A percentile compares a stretch with the other conserved stretches of the same genome.
Evolutionary conservation across 1,140 invertebrate species (phyloP).

Genomic region (Euglossa dilemma): DNA sequence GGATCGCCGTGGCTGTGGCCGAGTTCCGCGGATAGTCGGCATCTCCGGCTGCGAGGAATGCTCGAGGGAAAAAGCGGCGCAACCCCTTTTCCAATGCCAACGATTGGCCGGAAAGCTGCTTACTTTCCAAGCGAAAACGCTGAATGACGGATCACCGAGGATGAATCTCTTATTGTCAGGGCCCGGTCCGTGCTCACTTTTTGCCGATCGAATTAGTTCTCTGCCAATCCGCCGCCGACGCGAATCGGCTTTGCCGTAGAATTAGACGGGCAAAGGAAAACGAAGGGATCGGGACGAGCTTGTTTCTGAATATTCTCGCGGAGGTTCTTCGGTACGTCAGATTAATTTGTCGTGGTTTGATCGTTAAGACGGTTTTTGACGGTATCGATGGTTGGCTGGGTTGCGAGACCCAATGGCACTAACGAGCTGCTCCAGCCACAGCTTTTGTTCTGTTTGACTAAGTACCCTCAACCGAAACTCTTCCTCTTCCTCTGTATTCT

Average conservation of each 20-base stretch:
- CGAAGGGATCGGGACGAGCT: background rate
- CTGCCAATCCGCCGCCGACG: background rate
- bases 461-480: too few species aligned
- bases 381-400: too few species aligned
- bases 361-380: too few species aligned
- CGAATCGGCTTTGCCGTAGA: background rate
- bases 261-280: background rate
- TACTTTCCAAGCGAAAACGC: constrained; percentile 5
- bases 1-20: background rate
- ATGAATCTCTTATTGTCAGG: background rate
- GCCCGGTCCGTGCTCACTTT: background rate
- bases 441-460: too few species aligned
- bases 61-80: background rate
- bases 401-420: too few species aligned
- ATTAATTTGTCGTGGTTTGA: too few species aligned
- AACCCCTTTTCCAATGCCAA: background rate
- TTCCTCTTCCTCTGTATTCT: too few species aligned
- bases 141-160: background rate
- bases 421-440: too few species aligned
- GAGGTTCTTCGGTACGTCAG: too few species aligned
- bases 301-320: background rate
- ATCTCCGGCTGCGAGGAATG: background rate
- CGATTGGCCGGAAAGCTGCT: background rate
- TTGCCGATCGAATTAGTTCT: background rate
- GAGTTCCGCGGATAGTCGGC: background rate